Base-by-base conservation (phyloP, 2,113 vertebrate species). In the Phaethon lepturus region DNA sequence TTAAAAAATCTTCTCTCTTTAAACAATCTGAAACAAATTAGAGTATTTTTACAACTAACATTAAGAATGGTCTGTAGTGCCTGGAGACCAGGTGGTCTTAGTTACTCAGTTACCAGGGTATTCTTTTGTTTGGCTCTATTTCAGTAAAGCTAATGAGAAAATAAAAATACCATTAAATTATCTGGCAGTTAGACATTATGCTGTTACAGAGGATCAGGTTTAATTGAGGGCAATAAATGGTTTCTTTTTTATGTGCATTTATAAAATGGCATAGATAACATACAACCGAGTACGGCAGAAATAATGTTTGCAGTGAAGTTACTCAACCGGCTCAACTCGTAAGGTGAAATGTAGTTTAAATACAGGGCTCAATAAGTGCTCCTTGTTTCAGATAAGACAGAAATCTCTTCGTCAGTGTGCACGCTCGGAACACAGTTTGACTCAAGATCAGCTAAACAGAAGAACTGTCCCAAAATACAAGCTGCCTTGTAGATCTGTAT, bases 111-210 rank as follows among this genome's bases (percentile, higher is more conserved):
- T 88, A 81, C 56, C 5, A 55, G 19, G 31, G 13, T 64, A 89
- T 60, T 89, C 31, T 55, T 77, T 87, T 76, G 67, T 60, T 91
- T 79, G 38, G 38, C 8, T 91, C 17, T 11, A 59, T 40, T 94
- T 86, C 88, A 78, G 31, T 66, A 81, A 81, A 88, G 35, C 17
- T 91, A 77, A 92, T 25, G 24, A 86, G 59, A 95, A 77, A 88
- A 91, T 88, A 94, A 96, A 94, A 95, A 91, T 58, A 40, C 31
- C 35, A 64, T 56, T 16, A 80, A 91, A 81, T 71, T 84, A 88
- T 91, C 42, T 85, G 58, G 77, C 73, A 91, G 29, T 35, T 66
- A 84, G 42, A 74, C 31, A 72, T 63, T 77, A 52, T 67, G 49
- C 42, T 3, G 3, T 64, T 89, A 93, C 10, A 91, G 58, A 64